phyloP scores from a whole-genome alignment of 92 coral and sea anemone species.

The Parazoanthus darwini region DNA sequence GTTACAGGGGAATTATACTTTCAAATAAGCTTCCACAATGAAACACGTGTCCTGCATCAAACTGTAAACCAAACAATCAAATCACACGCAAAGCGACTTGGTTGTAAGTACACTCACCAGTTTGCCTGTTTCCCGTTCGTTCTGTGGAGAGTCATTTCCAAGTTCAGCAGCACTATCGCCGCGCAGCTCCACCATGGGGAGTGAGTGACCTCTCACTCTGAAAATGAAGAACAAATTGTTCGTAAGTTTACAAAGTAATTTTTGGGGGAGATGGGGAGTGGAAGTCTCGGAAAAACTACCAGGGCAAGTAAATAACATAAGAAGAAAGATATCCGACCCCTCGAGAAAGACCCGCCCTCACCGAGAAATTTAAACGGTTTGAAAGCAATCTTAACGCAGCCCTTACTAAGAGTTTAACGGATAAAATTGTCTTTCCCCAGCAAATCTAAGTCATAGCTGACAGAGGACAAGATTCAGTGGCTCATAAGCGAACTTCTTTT shows the following conservation, averaged over 20 bases:
- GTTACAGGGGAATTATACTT: no score
- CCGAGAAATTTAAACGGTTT: no score
- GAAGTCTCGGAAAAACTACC: background rate
- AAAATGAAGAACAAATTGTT: background rate
- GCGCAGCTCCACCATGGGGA: conserved; percentile 2
- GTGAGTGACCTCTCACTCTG: background rate
- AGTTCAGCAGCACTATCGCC: background rate
- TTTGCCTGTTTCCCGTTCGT: background rate
- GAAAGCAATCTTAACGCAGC: no score
- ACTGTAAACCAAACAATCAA: background rate
- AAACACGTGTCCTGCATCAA: background rate
- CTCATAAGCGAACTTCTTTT: no score
- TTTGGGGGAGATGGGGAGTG: background rate
- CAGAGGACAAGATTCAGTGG: no score
- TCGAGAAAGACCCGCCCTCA: no score
- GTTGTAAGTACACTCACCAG: background rate
- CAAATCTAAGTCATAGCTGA: no score
- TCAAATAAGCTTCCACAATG: no score
- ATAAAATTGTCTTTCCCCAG: no score
- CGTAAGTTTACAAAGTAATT: background rate
- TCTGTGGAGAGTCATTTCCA: background rate
- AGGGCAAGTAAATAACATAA: background rate
- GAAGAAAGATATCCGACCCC: no score
- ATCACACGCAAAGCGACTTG: background rate
- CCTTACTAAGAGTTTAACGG: no score